Conservation (phyloP, 2,113 vertebrate genomes). For the Aythya baeri region DNA sequence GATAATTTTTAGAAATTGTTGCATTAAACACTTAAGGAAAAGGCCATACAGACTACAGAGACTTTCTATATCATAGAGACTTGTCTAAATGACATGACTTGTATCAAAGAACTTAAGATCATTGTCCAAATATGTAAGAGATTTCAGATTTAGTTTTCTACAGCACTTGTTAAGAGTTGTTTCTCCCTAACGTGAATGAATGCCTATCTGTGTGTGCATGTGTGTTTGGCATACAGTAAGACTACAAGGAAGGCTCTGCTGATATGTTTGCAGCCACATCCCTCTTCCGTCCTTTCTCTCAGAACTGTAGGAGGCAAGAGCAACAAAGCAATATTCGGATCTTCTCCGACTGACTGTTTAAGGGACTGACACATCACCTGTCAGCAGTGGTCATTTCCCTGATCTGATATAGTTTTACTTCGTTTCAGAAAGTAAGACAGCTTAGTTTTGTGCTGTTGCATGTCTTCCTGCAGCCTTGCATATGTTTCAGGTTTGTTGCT, state of each 20-base stretch:
- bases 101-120: not conserved
- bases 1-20: not conserved
- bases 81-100: not conserved
- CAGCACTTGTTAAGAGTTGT: not conserved
- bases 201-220: rapidly evolving
- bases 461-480: not conserved
- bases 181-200: not conserved
- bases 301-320: not conserved
- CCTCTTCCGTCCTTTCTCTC: not conserved
- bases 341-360: not conserved
- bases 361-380: not conserved
- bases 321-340: not conserved
- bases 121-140: not conserved
- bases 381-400: not conserved
- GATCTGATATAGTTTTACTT: not conserved
- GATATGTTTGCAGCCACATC: not conserved
- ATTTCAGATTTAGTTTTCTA: not conserved
- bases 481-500: not conserved
- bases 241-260: not conserved
- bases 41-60: not conserved
- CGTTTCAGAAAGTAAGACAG: not conserved
- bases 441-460: not conserved
- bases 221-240: not conserved
- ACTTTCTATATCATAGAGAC: not conserved
- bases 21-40: not conserved